These are phyloP conservation scores for Semotilus atromaculatus DNA, from an alignment of 2,797 vertebrate genomes.

Conservation along the genomic window DNA sequence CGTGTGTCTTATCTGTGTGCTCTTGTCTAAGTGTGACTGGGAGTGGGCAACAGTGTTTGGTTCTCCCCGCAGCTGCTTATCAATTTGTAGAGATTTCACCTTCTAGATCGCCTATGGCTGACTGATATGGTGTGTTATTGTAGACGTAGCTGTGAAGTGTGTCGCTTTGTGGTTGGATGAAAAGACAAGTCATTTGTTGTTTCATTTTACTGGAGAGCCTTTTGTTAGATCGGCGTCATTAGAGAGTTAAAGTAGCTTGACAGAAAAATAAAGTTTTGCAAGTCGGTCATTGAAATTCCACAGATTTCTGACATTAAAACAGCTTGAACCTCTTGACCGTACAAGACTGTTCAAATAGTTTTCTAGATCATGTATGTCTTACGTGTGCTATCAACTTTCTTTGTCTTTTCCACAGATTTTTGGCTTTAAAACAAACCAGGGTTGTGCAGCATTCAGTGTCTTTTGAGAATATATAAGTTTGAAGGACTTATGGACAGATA, in stretches of 20 bases:
- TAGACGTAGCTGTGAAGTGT: slow-evolving; percentile 3
- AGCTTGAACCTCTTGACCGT: background rate
- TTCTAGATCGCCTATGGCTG: slow-evolving; percentile 11
- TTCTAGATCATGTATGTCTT: background rate
- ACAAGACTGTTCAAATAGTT: background rate
- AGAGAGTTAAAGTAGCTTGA: background rate
- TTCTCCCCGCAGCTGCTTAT: slow-evolving; percentile 47
- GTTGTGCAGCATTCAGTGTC: background rate
- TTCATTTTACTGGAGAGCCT: background rate
- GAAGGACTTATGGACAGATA: no score
- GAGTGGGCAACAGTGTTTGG: slow-evolving; percentile 47
- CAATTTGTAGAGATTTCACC: slow-evolving; percentile 40
- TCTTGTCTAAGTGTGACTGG: slow-evolving; percentile 48
- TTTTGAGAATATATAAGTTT: no score
- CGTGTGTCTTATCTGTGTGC: slow-evolving; percentile 42
- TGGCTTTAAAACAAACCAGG: background rate
- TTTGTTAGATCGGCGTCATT: background rate
- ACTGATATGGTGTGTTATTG: slow-evolving; percentile 1
- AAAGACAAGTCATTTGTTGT: background rate
- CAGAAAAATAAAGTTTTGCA: background rate
- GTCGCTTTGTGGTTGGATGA: background rate
- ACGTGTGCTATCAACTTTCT: background rate
- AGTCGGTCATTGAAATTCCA: background rate
- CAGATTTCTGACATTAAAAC: background rate
- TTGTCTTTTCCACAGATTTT: background rate